Base-by-base conservation (phyloP, 2,113 vertebrate species). In the Rhinichthys klamathensis region DNA sequence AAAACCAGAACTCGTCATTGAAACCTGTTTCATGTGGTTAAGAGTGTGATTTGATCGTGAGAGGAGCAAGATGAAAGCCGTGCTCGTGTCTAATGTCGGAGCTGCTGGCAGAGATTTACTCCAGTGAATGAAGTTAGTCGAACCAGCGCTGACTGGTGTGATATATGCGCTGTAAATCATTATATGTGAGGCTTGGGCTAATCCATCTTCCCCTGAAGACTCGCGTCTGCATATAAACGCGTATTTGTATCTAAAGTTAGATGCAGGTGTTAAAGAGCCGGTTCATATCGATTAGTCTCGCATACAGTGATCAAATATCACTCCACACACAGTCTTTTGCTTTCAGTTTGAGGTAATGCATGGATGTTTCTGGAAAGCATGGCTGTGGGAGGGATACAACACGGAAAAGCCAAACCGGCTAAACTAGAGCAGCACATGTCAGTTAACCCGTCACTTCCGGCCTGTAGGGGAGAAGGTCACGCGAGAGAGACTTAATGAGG, bases 371-470 rank as follows among this genome's bases (percentile, higher is more conserved):
- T 63, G 78, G 38, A 80, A 61, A 8, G 35, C 41, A 4, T 21
- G 32, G 12, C 9, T 49, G 38, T 30, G 41, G 49, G 38, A 4
- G 74, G 51, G 23, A 30, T 46, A 9, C 5, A 18, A 80, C n/a
- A 1, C 56, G 77, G 77, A 80, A 63, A 27, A 18, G n/a, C 6
- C 41, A 32, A 82, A 85, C 78, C 70, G 49, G 54, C 82, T 32
- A 2, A 25, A 70, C 86, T 65, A 56, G 83, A 77, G 35, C 16
- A 10, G 69, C 65, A 54, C 54, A 74, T 73, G 76, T 83, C 38
- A 82, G 18, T 21, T 58, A 23, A 75, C 25, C 27, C 38, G 56
- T 83, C 2, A 41, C 9, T 87, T 84, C 82, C 82, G 38, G 41
- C 46, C 3, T 38, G 25, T 15, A 25, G 73, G 4, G 23, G 74